Percentiles rank a stretch among this genome's conserved stretches.
These are phyloP conservation scores for Archegozetes longisetosus DNA, from an alignment of 1,140 invertebrate genomes.

Conservation along the genomic window DNA sequence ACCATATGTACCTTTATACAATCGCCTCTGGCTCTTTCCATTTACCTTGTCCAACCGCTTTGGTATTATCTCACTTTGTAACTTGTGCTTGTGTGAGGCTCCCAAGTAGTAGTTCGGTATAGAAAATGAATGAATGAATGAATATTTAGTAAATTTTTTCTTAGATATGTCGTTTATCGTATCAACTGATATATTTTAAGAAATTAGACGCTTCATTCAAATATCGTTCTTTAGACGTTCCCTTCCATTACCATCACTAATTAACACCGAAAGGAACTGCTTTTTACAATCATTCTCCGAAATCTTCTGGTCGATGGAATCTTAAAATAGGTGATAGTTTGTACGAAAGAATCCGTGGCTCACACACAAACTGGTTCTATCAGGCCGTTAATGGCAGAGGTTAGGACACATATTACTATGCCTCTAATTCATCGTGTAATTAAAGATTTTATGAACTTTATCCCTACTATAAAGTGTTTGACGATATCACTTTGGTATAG, in stretches of 20 bases:
- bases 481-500: neutral
- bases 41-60: too few species aligned
- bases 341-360: neutral
- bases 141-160: too few species aligned
- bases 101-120: too few species aligned
- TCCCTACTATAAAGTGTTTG: neutral
- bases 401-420: neutral
- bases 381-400: neutral
- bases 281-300: neutral
- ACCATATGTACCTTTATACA: too few species aligned
- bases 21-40: too few species aligned
- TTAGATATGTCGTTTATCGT: neutral
- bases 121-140: too few species aligned
- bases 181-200: neutral
- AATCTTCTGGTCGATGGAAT: neutral
- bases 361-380: neutral
- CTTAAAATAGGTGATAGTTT: neutral
- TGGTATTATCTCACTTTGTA: too few species aligned
- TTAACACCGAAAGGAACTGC: neutral
- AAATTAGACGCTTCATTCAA: neutral
- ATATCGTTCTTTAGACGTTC: neutral
- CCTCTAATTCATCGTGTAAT: neutral
- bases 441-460: neutral
- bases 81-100: too few species aligned
- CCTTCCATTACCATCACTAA: neutral